These are phyloP conservation scores for Hoplodrina blanda DNA, from an alignment of 2,888 invertebrate genomes.

Conservation along the genomic window DNA sequence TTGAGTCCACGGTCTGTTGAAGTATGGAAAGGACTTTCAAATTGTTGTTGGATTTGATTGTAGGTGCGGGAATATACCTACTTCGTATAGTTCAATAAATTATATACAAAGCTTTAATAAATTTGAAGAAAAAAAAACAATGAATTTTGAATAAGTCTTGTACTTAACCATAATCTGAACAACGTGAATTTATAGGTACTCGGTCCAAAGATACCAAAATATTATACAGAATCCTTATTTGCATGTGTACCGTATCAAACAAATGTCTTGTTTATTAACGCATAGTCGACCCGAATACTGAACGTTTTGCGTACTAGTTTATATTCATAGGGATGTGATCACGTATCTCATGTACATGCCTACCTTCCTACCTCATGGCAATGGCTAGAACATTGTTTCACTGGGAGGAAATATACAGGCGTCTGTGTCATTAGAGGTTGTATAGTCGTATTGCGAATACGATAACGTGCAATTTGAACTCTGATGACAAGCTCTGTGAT, in stretches of 20 bases:
- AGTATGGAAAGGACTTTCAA: conserved; percentile 13
- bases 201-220: conserved; percentile 37
- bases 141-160: conserved; percentile 15
- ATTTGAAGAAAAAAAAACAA: conserved; percentile 2
- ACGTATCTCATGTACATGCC: conserved; percentile 51
- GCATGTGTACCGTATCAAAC: conserved; percentile 62
- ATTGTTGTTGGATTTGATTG: conserved; percentile 25
- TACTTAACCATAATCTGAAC: conserved; percentile 23
- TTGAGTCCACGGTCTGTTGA: conserved; percentile 16
- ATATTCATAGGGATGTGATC: conserved; percentile 59
- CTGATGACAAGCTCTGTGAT: conserved; percentile 32
- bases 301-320: conserved; percentile 54
- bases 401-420: conserved; percentile 44
- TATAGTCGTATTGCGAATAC: conserved; percentile 43
- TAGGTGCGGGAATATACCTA: background rate
- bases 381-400: conserved; percentile 52
- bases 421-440: conserved; percentile 45
- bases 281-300: conserved; percentile 59
- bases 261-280: conserved; percentile 66
- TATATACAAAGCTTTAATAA: background rate
- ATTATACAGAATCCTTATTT: conserved; percentile 56
- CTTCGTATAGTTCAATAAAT: background rate
- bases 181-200: conserved; percentile 30
- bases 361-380: conserved; percentile 38
- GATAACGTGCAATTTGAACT: conserved; percentile 47